Conservation (phyloP, 2,113 vertebrate genomes). For the Sminthopsis crassicaudata region DNA sequence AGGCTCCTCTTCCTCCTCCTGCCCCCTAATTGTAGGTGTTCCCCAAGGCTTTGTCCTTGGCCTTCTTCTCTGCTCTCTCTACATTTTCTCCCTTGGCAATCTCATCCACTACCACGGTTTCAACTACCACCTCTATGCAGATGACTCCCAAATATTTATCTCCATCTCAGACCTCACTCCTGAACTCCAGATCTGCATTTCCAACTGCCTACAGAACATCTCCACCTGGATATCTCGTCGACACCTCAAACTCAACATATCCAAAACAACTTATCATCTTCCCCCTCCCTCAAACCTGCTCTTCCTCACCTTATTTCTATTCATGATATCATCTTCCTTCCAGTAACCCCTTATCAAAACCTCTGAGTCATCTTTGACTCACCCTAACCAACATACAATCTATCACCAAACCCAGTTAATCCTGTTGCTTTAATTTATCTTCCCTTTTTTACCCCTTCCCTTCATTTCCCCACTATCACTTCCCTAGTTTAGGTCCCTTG, state of each 20-base stretch:
- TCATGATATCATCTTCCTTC: background rate
- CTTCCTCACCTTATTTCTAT: background rate
- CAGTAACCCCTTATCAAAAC: background rate
- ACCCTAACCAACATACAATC: background rate
- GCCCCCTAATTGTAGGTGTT: conserved; percentile 1
- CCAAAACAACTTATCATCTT: background rate
- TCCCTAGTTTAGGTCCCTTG: background rate
- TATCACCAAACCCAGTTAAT: background rate
- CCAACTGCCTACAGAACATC: background rate
- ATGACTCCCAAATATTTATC: background rate
- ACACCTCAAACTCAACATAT: background rate
- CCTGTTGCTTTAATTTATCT: background rate
- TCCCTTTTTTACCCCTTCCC: background rate
- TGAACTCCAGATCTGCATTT: background rate
- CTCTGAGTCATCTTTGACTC: background rate
- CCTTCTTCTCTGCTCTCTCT: conserved; percentile 1
- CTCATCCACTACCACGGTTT: conserved; percentile 4
- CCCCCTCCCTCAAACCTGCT: too few relatives aligned
- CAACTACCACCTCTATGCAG: background rate
- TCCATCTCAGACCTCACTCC: background rate
- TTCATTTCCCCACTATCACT: background rate
- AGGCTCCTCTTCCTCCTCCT: background rate
- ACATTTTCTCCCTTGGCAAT: conserved; percentile 1
- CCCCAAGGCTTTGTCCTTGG: background rate
- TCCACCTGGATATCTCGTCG: background rate